Conservation (phyloP, 2,797 vertebrate genomes). For the Cossypha dichroa region DNA sequence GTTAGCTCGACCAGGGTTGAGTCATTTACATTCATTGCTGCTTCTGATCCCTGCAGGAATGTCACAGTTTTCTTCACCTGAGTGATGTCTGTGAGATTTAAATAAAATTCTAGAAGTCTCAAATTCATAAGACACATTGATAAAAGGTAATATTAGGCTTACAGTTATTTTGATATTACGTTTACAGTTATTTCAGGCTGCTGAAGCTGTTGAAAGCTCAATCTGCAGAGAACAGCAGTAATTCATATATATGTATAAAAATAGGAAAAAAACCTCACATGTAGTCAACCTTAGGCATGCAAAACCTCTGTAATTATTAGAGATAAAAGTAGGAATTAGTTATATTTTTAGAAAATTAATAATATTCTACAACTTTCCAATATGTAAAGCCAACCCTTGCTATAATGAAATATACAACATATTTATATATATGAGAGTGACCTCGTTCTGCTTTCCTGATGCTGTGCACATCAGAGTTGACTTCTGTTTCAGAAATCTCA, state of each 20-base stretch:
- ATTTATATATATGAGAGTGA: not conserved
- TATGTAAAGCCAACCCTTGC: not conserved
- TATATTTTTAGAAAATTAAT: not conserved
- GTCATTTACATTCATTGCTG: not conserved
- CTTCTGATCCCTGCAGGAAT: not conserved
- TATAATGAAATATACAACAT: not conserved
- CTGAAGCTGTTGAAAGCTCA: not conserved
- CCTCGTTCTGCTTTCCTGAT: slow-evolving; percentile 12
- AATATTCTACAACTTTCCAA: not conserved
- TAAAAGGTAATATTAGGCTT: not conserved
- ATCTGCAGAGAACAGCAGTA: not conserved
- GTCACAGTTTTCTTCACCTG: not conserved
- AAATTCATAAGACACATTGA: not conserved
- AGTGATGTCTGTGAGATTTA: not conserved
- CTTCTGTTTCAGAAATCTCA: not conserved
- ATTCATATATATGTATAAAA: not conserved
- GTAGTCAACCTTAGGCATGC: not conserved
- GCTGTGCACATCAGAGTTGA: not conserved
- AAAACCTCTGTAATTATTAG: not conserved
- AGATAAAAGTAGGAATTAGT: not conserved
- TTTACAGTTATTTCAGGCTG: not conserved
- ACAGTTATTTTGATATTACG: not conserved
- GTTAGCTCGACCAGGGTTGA: not conserved
- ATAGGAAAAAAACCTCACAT: fast-evolving
- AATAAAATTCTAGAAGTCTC: not conserved